Evolutionary conservation across 2,888 invertebrate species (phyloP).

Genomic region (Caenorhabditis virilis): DNA sequence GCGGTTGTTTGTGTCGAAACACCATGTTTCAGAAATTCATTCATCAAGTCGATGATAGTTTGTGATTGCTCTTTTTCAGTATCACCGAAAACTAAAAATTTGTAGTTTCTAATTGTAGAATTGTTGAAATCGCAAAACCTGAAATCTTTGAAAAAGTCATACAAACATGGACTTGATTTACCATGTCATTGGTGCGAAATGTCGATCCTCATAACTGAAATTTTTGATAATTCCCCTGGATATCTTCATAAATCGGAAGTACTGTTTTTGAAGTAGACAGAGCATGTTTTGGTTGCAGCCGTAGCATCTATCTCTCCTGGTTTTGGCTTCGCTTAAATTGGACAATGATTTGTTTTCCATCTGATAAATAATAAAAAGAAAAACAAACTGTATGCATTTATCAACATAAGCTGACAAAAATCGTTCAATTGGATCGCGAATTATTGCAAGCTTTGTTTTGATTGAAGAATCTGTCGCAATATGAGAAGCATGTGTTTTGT

Average conservation of each 20-base stretch:
- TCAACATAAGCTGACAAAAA: conserved; percentile 30
- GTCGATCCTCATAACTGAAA: conserved; percentile 28
- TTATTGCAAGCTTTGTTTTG: conserved; percentile 17
- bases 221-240: conserved; percentile 5
- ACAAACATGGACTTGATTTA: not conserved
- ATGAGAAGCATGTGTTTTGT: conserved; percentile 20
- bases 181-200: conserved; percentile 37
- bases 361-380: not conserved
- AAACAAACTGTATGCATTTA: conserved; percentile 28
- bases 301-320: conserved; percentile 16
- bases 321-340: conserved; percentile 14
- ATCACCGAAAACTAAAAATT: conserved; percentile 24
- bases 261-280: conserved; percentile 21
- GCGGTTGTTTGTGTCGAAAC: conserved; percentile 5
- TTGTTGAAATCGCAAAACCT: conserved; percentile 23
- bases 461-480: conserved; percentile 8
- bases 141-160: not conserved
- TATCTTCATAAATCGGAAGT: conserved; percentile 17
- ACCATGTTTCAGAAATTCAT: conserved; percentile 7
- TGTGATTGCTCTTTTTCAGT: conserved; percentile 14
- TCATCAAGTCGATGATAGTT: conserved; percentile 16
- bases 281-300: conserved; percentile 18
- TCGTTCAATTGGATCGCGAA: conserved; percentile 25
- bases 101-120: conserved; percentile 13
- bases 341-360: not conserved